Conservation (phyloP, 1,140 invertebrate species). For the Bactericera cockerelli region DNA sequence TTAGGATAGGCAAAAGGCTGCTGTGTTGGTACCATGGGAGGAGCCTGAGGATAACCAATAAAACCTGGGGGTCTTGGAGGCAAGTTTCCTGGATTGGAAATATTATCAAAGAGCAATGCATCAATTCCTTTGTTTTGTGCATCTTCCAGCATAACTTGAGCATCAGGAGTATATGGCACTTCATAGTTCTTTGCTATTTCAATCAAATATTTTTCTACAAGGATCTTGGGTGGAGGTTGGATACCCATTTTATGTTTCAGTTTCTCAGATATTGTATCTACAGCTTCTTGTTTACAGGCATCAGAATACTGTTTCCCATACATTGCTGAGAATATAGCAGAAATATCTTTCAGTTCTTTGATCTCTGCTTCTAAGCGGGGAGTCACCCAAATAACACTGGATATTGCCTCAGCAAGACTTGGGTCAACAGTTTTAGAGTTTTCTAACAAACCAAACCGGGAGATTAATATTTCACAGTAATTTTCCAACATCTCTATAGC, state of each 20-base stretch:
- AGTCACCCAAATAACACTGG: constrained; percentile 90
- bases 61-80: constrained; percentile 52
- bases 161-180: constrained; percentile 82
- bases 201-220: constrained; percentile 89
- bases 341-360: constrained; percentile 78
- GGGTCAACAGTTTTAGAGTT: constrained; percentile 67
- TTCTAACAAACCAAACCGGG: constrained; percentile 70
- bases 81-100: constrained; percentile 35
- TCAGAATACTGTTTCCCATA: constrained; percentile 90
- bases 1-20: constrained; percentile 13
- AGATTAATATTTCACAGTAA: constrained; percentile 96
- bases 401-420: constrained; percentile 88
- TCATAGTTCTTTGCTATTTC: constrained; percentile 95
- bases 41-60: constrained; percentile 55
- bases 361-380: constrained; percentile 73
- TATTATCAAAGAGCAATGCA: constrained; percentile 59
- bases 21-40: constrained; percentile 38
- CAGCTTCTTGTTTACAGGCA: constrained; percentile 56
- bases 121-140: constrained; percentile 40
- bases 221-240: constrained; percentile 85
- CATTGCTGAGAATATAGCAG: constrained; percentile 76
- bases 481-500: constrained; percentile 98
- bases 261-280: constrained; percentile 80
- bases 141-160: constrained; percentile 72
- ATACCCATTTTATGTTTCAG: constrained; percentile 91